A percentile compares a stretch with the other conserved stretches of the same genome.
Evolutionary conservation across 2,113 vertebrate species (phyloP).

Genomic region (Suricata suricatta): DNA sequence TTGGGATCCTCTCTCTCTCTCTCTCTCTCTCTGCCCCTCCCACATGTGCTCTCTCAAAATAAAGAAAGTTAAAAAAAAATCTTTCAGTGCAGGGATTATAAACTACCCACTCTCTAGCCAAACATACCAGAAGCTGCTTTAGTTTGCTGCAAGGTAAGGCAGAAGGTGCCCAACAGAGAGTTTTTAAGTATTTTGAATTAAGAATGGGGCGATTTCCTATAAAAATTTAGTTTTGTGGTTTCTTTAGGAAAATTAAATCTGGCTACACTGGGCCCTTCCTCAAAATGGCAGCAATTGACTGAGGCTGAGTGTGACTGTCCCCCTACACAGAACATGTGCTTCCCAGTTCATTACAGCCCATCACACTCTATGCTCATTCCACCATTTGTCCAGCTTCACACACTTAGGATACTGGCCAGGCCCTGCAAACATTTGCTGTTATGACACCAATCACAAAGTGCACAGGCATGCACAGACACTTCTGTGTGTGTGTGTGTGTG

Average conservation of each 20-base stretch:
- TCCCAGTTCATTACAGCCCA: not conserved
- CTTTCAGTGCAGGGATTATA: not conserved
- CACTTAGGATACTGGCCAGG: not conserved
- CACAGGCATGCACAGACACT: not conserved
- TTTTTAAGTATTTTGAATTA: not conserved
- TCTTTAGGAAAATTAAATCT: not conserved
- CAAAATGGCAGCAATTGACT: not conserved
- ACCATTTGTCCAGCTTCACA: not conserved
- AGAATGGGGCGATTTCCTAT: not conserved
- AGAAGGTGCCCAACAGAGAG: not conserved
- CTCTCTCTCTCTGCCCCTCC: too few relatives aligned
- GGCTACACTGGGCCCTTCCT: not conserved
- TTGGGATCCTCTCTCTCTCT: too few relatives aligned
- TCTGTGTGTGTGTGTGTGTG: not conserved
- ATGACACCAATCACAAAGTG: not conserved
- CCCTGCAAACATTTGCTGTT: not conserved
- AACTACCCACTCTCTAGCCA: not conserved
- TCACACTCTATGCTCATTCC: too few relatives aligned
- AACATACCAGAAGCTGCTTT: not conserved
- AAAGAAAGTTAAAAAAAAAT: too few relatives aligned
- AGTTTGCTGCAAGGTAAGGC: not conserved
- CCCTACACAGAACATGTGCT: not conserved
- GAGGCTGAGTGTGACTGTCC: not conserved
- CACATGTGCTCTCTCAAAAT: too few relatives aligned
- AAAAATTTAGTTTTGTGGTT: not conserved